Base-by-base conservation (phyloP, 2,113 vertebrate genomes). In the Thamnophis sirtalis region DNA sequence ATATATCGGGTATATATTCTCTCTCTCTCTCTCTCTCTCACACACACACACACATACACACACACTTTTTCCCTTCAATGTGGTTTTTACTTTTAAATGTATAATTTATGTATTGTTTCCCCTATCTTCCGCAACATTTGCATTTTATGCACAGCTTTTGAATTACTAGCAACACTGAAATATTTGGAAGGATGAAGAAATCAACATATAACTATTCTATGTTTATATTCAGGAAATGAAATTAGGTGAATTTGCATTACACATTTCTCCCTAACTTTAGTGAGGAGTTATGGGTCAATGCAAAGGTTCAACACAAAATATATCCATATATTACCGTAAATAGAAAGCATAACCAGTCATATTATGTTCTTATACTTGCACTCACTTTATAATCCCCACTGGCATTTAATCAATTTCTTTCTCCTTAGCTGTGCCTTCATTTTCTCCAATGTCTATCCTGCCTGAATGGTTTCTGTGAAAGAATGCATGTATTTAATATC, bases 311-410 rank as follows among this genome's bases (percentile, higher is more conserved):
- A 88, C 87, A 88, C 50, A 88, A 58, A 91, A 94, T 92, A 90
- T 84, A 89, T 51, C 92, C 94, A 93, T 92, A 96, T 94, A 95
- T 92, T 94, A 89, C 86, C 54, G 91, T 55, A 68, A 93, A 80
- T 63, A 80, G 91, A 87, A 0, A 22, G 86, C 90, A 90, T 94
- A 96, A 87, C 0, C 1, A 54, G 3, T 22, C 28, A 89, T 84
- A 58, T 53, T 93, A 92, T 89, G 49, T 91, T 93, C 90, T 19
- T 90, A 94, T 92, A 49, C 95, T 63, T 91, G 53, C 54, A 92
- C 89, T 93, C 43, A 9, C 84, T 88, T 24, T 58, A n/a, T 63
- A 28, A 85, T 94, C 92, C 50, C 28, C 53, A 48, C 51, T 51
- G 89, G 92, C 55, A 87, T 93, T 91, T 11, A 92, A 80, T 1